Percentiles rank a stretch among this genome's conserved stretches.
These are phyloP conservation scores for Rhynchonycteris naso DNA, from an alignment of 2,797 vertebrate species.

Conservation along the genomic window DNA sequence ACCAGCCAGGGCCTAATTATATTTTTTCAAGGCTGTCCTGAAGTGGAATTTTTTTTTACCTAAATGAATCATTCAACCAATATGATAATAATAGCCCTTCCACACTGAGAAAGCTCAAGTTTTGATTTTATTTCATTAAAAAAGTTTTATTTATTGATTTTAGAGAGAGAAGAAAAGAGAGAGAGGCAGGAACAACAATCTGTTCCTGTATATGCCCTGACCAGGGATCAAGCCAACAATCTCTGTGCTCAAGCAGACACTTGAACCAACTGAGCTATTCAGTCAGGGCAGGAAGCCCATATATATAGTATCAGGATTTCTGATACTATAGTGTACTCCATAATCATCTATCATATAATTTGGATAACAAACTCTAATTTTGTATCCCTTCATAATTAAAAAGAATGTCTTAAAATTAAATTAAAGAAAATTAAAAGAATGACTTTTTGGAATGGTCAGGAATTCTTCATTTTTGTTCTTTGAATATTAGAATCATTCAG, in stretches of 20 bases:
- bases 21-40: slow-evolving; percentile 55
- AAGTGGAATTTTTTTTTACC: slow-evolving; percentile 21
- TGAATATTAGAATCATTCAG: neutral
- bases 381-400: slow-evolving; percentile 52
- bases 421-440: neutral
- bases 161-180: too few species aligned
- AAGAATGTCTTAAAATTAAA: slow-evolving; percentile 8
- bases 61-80: slow-evolving; percentile 51
- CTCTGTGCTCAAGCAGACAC: too few species aligned
- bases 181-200: too few species aligned
- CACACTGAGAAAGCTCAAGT: neutral
- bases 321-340: slow-evolving; percentile 46
- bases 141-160: too few species aligned
- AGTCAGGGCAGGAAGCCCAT: too few species aligned
- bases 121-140: neutral
- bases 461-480: slow-evolving; percentile 36
- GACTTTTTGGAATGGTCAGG: slow-evolving; percentile 33
- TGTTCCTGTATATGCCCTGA: too few species aligned
- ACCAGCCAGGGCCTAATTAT: neutral
- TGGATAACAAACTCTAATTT: slow-evolving; percentile 51
- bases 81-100: neutral
- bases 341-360: slow-evolving; percentile 56
- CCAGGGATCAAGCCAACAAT: too few species aligned
- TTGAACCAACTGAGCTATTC: too few species aligned
- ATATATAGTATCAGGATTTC: too few species aligned